Conservation (phyloP, 1,140 invertebrate genomes). For the Rhopalosiphum padi region DNA sequence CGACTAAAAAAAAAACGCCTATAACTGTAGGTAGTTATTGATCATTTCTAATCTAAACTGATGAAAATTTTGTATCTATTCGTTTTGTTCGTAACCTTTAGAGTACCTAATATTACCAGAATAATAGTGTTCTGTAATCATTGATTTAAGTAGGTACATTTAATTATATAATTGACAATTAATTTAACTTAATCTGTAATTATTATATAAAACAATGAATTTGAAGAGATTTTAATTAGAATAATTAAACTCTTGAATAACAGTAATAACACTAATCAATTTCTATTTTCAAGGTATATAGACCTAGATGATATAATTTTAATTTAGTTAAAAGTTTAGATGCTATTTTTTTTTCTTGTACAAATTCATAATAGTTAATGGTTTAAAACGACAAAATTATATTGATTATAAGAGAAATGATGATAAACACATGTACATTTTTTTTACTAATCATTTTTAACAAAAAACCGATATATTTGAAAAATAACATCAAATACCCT, state of each 20-base stretch:
- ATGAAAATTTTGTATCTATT: background rate
- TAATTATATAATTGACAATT: background rate
- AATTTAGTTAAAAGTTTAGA: background rate
- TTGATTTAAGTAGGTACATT: background rate
- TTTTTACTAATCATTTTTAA: background rate
- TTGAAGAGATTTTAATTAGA: background rate
- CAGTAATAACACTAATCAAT: background rate
- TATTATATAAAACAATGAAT: background rate
- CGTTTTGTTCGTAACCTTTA: background rate
- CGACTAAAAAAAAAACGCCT: too few species aligned
- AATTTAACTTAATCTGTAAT: background rate
- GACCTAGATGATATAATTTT: background rate
- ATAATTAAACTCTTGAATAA: background rate
- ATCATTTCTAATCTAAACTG: background rate
- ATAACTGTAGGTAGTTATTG: background rate
- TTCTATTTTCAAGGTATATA: background rate
- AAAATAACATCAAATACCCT: background rate
- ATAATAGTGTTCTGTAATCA: background rate
- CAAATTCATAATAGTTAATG: background rate
- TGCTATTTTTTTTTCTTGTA: background rate
- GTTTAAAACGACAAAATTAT: background rate
- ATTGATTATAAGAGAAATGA: background rate
- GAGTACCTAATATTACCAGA: background rate
- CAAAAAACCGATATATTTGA: background rate
- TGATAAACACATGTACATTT: slow-evolving; percentile 1